These are phyloP conservation scores for Mythimna lalbum DNA, from an alignment of 2,888 invertebrate genomes.

Conservation along the genomic window DNA sequence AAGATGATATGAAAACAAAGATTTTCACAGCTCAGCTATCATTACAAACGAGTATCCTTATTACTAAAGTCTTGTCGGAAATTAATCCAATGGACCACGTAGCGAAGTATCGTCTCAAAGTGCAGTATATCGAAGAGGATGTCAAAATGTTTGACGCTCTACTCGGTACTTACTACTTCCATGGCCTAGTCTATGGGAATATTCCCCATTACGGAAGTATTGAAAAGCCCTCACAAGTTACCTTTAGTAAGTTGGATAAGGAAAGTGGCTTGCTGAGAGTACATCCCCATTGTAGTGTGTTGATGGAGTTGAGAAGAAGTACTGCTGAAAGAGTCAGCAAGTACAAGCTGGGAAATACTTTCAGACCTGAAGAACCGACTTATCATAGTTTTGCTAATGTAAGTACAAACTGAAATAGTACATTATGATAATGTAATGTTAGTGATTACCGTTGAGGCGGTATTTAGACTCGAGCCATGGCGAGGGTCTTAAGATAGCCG, in stretches of 20 bases:
- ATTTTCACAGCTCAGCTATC: conserved; percentile 78
- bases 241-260: conserved; percentile 65
- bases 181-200: conserved; percentile 81
- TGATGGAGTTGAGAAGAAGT: conserved; percentile 80
- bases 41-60: conserved; percentile 88
- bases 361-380: conserved; percentile 87
- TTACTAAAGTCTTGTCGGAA: conserved; percentile 91
- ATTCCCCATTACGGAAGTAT: conserved; percentile 78
- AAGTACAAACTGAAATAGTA: conserved; percentile 56
- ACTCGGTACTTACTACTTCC: conserved; percentile 90
- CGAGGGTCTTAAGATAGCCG: no score
- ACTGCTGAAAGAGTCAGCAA: conserved; percentile 81
- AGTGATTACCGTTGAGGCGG: no score
- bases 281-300: conserved; percentile 85
- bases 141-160: conserved; percentile 91
- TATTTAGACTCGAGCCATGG: no score
- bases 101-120: conserved; percentile 94
- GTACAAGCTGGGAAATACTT: conserved; percentile 89
- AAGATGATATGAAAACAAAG: conserved; percentile 67
- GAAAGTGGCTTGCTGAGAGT: conserved; percentile 75
- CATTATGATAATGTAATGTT: no score
- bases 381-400: conserved; percentile 90
- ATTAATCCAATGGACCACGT: conserved; percentile 95
- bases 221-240: conserved; percentile 73
- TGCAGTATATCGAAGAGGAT: conserved; percentile 93